A percentile compares a stretch with the other conserved stretches of the same genome.
Evolutionary conservation across 1,140 invertebrate species (phyloP).

Genomic region (Trichogramma pretiosum): DNA sequence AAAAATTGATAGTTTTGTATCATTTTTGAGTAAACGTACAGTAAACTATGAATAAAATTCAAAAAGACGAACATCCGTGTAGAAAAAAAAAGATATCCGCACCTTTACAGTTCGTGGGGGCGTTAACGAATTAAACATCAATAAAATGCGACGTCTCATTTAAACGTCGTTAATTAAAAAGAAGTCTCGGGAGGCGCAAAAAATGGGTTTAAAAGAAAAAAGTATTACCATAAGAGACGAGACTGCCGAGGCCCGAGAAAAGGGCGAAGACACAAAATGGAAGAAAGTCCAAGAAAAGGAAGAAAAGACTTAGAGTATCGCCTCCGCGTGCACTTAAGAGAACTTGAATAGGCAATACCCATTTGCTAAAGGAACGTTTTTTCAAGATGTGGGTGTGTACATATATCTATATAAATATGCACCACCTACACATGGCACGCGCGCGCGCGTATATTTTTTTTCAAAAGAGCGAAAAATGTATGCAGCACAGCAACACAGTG

Average conservation of each 20-base stretch:
- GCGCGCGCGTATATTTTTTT: slow-evolving; percentile 13
- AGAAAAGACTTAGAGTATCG: slow-evolving; percentile 19
- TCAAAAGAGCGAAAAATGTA: slow-evolving; percentile 1
- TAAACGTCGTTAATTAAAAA: slow-evolving; percentile 35
- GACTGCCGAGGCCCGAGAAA: not conserved
- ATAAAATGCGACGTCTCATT: slow-evolving; percentile 33
- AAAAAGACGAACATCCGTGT: too few relatives aligned
- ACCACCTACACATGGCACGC: too few relatives aligned
- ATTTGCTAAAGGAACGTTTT: too few relatives aligned
- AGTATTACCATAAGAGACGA: too few relatives aligned
- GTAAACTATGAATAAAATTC: too few relatives aligned
- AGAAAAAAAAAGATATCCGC: too few relatives aligned
- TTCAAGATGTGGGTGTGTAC: too few relatives aligned
- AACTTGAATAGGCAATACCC: slow-evolving; percentile 20
- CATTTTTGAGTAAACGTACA: too few relatives aligned
- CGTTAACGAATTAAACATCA: slow-evolving; percentile 32
- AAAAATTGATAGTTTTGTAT: too few relatives aligned
- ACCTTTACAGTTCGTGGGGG: too few relatives aligned
- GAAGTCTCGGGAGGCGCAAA: slow-evolving; percentile 11
- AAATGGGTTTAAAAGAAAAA: not conserved
- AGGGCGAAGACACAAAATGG: not conserved
- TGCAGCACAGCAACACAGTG: too few relatives aligned
- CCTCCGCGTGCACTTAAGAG: slow-evolving; percentile 13
- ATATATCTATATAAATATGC: too few relatives aligned
- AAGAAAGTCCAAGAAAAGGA: slow-evolving; percentile 14